phyloP scores from a whole-genome alignment of 2,113 vertebrate species.

The Leucopsar rothschildi region DNA sequence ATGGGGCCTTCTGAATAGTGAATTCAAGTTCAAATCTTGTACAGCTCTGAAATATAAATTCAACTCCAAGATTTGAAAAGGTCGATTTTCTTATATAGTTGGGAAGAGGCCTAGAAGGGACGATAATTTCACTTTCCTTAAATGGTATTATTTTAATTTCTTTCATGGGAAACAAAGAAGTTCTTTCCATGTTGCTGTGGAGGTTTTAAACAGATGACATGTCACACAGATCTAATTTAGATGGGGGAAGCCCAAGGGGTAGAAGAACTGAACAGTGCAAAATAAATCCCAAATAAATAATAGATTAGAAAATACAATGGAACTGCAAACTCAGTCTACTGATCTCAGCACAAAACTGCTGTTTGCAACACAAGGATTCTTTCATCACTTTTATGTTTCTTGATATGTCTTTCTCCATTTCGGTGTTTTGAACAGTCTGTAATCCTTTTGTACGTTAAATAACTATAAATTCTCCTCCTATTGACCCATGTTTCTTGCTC shows the following conservation, averaged over 20 bases:
- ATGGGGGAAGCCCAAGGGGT: slow-evolving; percentile 38
- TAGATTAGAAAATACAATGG: slow-evolving; percentile 50
- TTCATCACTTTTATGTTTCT: slow-evolving; percentile 8
- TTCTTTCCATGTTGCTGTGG: neutral
- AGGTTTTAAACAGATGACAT: slow-evolving; percentile 17
- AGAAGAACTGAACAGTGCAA: slow-evolving; percentile 16
- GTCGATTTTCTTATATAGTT: neutral
- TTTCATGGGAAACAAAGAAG: neutral
- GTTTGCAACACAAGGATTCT: neutral
- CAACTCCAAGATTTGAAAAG: neutral
- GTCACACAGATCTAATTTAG: slow-evolving; percentile 31
- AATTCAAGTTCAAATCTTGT: neutral
- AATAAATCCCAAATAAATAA: slow-evolving; percentile 55
- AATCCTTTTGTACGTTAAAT: neutral
- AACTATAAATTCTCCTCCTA: neutral
- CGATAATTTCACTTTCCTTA: neutral
- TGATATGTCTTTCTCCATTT: neutral
- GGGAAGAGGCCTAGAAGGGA: neutral
- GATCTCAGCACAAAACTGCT: slow-evolving; percentile 11
- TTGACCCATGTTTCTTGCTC: neutral
- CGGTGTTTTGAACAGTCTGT: neutral
- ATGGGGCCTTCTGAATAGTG: neutral
- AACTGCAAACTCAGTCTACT: slow-evolving; percentile 22
- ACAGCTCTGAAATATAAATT: neutral
- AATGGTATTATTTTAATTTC: slow-evolving; percentile 45